phyloP scores from a whole-genome alignment of 2,888 invertebrate species.

The Epinotia ramella region DNA sequence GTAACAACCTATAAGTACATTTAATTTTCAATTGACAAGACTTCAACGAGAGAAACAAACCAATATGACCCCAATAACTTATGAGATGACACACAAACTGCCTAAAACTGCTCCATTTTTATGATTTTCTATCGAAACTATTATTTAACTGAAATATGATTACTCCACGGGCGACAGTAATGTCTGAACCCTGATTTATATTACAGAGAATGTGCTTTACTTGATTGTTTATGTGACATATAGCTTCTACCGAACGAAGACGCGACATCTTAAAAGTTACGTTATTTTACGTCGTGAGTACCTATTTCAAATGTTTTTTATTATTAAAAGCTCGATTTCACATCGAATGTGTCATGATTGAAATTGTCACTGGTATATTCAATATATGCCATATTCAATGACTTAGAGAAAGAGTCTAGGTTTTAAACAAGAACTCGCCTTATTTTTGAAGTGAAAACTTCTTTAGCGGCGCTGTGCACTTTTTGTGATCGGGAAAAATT shows the following conservation, averaged over 20 bases:
- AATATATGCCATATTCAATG: too few relatives aligned
- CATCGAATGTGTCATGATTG: not conserved
- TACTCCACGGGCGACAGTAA: conserved; percentile 34
- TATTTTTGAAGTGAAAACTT: too few relatives aligned
- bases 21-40: too few relatives aligned
- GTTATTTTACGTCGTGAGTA: not conserved
- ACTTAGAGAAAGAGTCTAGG: too few relatives aligned
- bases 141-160: conserved; percentile 44
- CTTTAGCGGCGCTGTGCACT: too few relatives aligned
- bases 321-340: not conserved
- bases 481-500: too few relatives aligned
- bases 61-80: not conserved
- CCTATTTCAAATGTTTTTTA: not conserved
- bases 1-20: too few relatives aligned
- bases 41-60: too few relatives aligned
- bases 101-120: not conserved
- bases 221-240: conserved; percentile 41
- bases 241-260: conserved; percentile 19
- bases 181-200: conserved; percentile 44
- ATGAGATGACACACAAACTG: conserved; percentile 27
- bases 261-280: not conserved
- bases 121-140: conserved; percentile 20
- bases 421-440: too few relatives aligned
- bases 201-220: conserved; percentile 40
- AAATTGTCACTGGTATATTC: too few relatives aligned